These are phyloP conservation scores for Eumerus sabulonum DNA, from an alignment of 2,888 invertebrate species.

Conservation along the genomic window DNA sequence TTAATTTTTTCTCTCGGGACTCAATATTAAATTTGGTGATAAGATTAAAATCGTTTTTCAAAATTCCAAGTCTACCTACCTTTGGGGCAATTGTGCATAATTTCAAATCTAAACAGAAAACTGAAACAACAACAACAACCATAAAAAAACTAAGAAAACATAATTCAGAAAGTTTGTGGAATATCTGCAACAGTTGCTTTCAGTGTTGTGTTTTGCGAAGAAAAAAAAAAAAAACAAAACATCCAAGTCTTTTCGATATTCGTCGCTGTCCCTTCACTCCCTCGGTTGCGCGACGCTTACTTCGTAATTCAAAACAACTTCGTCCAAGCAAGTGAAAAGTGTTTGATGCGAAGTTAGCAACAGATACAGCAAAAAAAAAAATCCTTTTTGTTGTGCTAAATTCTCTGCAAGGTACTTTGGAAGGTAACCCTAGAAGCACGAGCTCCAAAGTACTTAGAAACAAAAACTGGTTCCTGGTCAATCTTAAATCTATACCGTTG, in stretches of 20 bases:
- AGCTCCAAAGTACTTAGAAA: background rate
- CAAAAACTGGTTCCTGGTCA: conserved; percentile 5
- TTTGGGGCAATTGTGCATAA: too few relatives aligned
- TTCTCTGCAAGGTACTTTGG: conserved; percentile 5
- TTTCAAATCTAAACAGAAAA: background rate
- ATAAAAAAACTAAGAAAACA: background rate
- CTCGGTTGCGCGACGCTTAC: too few relatives aligned
- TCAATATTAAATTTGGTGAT: background rate
- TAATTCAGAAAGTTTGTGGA: conserved; percentile 18
- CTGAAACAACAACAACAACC: background rate
- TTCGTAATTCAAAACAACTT: too few relatives aligned
- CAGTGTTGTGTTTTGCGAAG: background rate
- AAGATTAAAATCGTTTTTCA: background rate
- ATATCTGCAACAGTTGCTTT: conserved; percentile 31
- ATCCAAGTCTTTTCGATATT: too few relatives aligned
- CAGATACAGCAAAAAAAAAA: background rate
- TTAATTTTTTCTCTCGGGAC: conserved; percentile 4
- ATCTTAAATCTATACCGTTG: conserved; percentile 23
- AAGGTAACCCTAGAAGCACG: background rate
- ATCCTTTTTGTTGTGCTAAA: background rate
- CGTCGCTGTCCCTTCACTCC: too few relatives aligned
- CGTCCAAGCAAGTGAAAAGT: conserved; percentile 23
- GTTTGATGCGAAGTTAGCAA: conserved; percentile 5
- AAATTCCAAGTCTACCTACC: too few relatives aligned
- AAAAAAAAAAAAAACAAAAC: background rate